phyloP scores from a whole-genome alignment of 2,113 vertebrate species.

The Phocoena sinus region DNA sequence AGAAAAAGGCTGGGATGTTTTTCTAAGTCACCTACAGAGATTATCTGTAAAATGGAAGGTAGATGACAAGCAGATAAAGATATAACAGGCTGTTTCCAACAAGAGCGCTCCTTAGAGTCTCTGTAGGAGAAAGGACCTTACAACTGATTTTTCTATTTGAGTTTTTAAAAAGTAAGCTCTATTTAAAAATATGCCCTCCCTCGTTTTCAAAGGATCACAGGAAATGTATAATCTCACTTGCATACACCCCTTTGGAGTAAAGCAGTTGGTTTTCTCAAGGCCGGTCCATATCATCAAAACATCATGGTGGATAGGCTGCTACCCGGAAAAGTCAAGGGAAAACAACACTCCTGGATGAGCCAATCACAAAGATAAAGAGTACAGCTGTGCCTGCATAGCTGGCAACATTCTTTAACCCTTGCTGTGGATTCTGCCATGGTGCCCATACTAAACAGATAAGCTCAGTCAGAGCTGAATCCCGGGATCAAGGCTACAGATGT shows the following conservation, averaged over 20 bases:
- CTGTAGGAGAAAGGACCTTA: background rate
- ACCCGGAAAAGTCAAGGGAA: background rate
- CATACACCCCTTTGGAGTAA: background rate
- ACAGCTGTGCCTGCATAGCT: background rate
- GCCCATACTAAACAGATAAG: background rate
- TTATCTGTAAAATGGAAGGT: slow-evolving; percentile 30
- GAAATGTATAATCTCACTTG: background rate
- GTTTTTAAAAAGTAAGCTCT: slow-evolving; percentile 32
- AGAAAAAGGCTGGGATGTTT: background rate
- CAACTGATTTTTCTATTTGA: slow-evolving; percentile 37
- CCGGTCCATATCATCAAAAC: background rate
- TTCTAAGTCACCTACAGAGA: slow-evolving; percentile 14
- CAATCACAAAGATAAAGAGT: background rate
- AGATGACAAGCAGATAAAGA: slow-evolving; percentile 18
- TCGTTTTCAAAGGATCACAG: slow-evolving; percentile 27
- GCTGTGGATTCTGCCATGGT: background rate
- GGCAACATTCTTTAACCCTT: background rate
- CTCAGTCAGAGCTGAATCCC: background rate
- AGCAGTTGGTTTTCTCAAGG: background rate
- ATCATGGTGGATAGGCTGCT: background rate
- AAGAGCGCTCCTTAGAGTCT: background rate
- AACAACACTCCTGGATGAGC: background rate
- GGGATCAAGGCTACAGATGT: background rate
- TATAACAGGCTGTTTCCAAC: background rate
- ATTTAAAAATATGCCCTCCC: background rate